A percentile compares a stretch with the other conserved stretches of the same genome.
These are phyloP conservation scores for Eudemis profundana DNA, from an alignment of 2,888 invertebrate genomes.

Conservation along the genomic window DNA sequence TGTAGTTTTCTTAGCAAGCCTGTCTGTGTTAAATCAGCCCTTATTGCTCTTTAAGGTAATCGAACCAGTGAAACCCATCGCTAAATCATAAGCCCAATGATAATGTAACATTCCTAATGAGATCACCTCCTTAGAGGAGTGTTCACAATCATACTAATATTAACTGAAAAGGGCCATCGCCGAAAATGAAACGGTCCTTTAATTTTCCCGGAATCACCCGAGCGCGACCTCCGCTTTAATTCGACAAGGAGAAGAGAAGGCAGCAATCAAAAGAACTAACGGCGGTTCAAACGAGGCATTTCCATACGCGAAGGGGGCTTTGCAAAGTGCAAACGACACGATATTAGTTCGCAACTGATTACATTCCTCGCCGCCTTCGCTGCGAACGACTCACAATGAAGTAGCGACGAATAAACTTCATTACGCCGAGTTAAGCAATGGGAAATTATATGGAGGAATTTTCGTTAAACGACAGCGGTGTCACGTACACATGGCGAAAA, in stretches of 20 bases:
- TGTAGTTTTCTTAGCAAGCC: no score
- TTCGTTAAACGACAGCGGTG: conserved; percentile 74
- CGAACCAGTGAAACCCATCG: background rate
- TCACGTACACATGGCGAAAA: conserved; percentile 58
- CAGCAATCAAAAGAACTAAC: conserved; percentile 84
- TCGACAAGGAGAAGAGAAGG: conserved; percentile 72
- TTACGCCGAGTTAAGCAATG: conserved; percentile 81
- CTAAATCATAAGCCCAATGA: conserved; percentile 9
- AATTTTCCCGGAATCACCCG: conserved; percentile 79
- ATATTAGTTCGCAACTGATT: conserved; percentile 84
- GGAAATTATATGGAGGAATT: conserved; percentile 84
- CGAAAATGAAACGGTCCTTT: conserved; percentile 79
- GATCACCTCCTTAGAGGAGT: conserved; percentile 53
- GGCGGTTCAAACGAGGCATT: conserved; percentile 79
- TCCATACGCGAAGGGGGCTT: conserved; percentile 81
- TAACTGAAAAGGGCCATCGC: conserved; percentile 72
- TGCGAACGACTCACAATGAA: conserved; percentile 81
- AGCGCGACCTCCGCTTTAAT: conserved; percentile 79
- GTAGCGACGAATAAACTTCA: conserved; percentile 84
- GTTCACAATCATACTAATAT: conserved; percentile 78
- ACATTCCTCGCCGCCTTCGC: conserved; percentile 78
- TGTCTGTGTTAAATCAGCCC: background rate
- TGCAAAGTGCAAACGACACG: conserved; percentile 72
- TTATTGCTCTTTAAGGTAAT: background rate
- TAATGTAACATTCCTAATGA: conserved; percentile 25